Base-by-base conservation (phyloP, 2,113 vertebrate species). In the Megaleporinus macrocephalus region DNA sequence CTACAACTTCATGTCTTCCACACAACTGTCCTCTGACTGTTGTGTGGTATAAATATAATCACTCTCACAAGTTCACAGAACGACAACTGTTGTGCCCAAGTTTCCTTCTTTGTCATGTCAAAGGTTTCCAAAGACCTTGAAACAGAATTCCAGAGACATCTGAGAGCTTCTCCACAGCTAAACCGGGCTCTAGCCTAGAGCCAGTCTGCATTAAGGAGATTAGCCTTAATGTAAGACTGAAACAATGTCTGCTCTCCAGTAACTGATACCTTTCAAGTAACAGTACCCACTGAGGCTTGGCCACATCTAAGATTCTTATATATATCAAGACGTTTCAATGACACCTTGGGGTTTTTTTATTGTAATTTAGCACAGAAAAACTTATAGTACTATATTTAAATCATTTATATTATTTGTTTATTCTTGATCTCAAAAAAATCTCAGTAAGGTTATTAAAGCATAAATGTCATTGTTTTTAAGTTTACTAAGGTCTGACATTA, bases 111-210 rank as follows among this genome's bases (percentile, higher is more conserved):
- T 92, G 91, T 91, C 89, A 91, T 83, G 87, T 84, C 81, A 91
- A 89, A 91, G 88, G 84, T 88, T 90, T 90, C 79, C 81, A 84
- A 90, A 85, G 84, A 85, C 87, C 89, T 89, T 88, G 84, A 81
- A 86, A 79, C 78, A 82, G 81, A 84, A 90, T 90, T 80, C 82
- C 90, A 89, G 86, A 81, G 91, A 90, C 90, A 93, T 68, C 75
- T 90, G 90, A 93, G 89, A 89, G 81, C 89, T 91, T 87, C 92
- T 92, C 90, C 90, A 88, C 44, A 11, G 87, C 91, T 91, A 91
- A 92, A 89, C 85, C 88, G 63, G 84, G 90, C 87, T 87, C 86
- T 78, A 85, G 76, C 41, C 61, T 80, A 86, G 87, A 92, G 91
- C 92, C 90, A 90, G 89, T 81, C 68, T 85, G 87, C 84, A 91